phyloP scores from a whole-genome alignment of 2,113 vertebrate species.

The Ptychochromis oligacanthus region DNA sequence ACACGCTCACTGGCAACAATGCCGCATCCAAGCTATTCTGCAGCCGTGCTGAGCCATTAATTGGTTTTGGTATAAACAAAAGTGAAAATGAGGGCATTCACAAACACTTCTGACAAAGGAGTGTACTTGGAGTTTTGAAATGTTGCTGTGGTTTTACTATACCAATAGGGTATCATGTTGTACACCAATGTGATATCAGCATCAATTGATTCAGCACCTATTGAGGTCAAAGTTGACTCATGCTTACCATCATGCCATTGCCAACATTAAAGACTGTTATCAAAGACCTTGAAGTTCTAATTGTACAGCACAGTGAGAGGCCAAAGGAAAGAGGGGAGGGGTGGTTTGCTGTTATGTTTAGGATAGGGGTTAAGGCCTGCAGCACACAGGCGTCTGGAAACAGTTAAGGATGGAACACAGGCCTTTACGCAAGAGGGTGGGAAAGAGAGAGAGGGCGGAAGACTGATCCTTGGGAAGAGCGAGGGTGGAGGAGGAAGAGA shows the following conservation, averaged over 20 bases:
- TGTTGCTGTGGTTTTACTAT: constrained; percentile 30
- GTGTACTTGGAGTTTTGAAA: constrained; percentile 8
- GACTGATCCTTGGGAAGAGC: constrained; percentile 66
- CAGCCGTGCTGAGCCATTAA: constrained; percentile 65
- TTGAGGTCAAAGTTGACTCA: constrained; percentile 43
- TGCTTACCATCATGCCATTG: background rate
- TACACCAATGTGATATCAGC: background rate
- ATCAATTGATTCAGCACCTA: constrained; percentile 4
- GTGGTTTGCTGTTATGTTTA: constrained; percentile 71
- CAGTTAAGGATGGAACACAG: constrained; percentile 80
- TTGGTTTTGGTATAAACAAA: constrained; percentile 68
- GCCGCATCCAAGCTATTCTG: constrained; percentile 46
- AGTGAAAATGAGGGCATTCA: constrained; percentile 63
- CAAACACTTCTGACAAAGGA: constrained; percentile 28
- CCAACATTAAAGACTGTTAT: constrained; percentile 1
- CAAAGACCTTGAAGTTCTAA: constrained; percentile 10
- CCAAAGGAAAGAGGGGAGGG: constrained; percentile 23
- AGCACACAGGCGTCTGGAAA: constrained; percentile 79
- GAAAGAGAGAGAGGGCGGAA: constrained; percentile 79
- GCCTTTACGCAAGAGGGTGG: constrained; percentile 75
- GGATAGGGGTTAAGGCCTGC: constrained; percentile 60
- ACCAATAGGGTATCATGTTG: constrained; percentile 16
- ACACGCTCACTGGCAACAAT: constrained; percentile 59
- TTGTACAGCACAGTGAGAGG: constrained; percentile 25
- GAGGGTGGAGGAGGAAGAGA: constrained; percentile 71